Evolutionary conservation across 2,888 invertebrate species (phyloP).

Genomic region (Campopleginae sp.): DNA sequence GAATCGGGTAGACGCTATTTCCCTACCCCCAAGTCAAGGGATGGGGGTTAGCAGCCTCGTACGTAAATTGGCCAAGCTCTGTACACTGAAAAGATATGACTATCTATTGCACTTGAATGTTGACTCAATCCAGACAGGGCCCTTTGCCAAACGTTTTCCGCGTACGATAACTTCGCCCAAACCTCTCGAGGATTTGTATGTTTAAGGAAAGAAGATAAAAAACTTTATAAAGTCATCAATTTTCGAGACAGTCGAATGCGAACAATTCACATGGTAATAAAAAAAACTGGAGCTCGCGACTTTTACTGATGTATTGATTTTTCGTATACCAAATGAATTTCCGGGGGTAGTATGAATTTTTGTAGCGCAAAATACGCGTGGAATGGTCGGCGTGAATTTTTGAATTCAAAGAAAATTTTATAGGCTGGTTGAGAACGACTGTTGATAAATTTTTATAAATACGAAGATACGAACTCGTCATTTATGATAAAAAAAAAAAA

Average conservation of each 20-base stretch:
- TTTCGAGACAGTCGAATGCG: not conserved
- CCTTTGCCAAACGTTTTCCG: constrained; percentile 25
- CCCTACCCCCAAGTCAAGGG: constrained; percentile 67
- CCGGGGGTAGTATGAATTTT: too few relatives aligned
- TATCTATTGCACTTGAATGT: constrained; percentile 24
- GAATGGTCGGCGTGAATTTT: not conserved
- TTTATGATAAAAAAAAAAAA: not conserved
- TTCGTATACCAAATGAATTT: not conserved
- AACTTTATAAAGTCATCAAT: not conserved
- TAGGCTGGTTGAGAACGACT: not conserved
- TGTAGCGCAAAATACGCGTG: not conserved
- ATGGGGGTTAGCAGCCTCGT: constrained; percentile 65
- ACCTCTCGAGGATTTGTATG: not conserved
- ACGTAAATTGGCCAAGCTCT: constrained; percentile 69
- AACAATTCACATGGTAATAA: not conserved
- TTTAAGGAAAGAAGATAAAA: not conserved
- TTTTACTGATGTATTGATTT: not conserved
- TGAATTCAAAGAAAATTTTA: not conserved
- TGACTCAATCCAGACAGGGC: constrained; percentile 27
- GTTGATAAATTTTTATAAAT: not conserved
- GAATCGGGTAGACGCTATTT: constrained; percentile 68
- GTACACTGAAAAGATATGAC: constrained; percentile 62
- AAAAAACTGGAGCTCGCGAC: not conserved
- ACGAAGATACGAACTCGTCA: not conserved
- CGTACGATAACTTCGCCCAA: not conserved